Percentiles rank a stretch among this genome's conserved stretches.
Conservation (phyloP, 2,797 vertebrate species). For the Alectoris magna region DNA sequence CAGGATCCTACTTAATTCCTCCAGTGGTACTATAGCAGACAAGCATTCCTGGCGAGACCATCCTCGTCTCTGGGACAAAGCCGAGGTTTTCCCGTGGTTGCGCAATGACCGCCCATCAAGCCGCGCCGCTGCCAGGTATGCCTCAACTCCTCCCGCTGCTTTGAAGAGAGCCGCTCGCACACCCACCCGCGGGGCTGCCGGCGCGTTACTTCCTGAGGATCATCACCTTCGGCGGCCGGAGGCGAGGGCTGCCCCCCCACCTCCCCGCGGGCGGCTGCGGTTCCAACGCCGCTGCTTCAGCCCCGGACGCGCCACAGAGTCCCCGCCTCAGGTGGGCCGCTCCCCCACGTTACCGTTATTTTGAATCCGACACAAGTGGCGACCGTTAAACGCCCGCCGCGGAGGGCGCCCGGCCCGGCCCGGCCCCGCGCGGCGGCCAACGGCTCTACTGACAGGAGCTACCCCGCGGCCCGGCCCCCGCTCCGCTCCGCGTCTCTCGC, state of each 20-base stretch:
- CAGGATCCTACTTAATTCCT: neutral
- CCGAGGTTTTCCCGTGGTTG: neutral
- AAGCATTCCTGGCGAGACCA: neutral
- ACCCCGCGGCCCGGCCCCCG: neutral
- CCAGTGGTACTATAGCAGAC: accelerated
- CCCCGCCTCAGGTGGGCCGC: neutral
- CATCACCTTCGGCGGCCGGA: neutral
- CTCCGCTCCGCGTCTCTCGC: neutral
- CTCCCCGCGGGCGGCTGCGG: too few species aligned
- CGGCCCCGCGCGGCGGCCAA: neutral
- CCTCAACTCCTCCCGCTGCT: neutral
- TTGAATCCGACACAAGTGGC: neutral
- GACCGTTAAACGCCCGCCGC: too few species aligned
- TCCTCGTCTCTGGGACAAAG: neutral
- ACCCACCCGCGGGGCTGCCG: neutral
- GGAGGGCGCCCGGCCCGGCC: neutral
- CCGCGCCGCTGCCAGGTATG: neutral
- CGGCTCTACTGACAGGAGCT: neutral
- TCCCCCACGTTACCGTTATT: neutral
- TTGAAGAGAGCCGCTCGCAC: neutral
- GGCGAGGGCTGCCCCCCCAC: too few species aligned
- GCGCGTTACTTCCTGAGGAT: neutral
- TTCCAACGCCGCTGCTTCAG: neutral
- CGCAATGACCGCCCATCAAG: neutral
- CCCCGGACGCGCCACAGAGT: neutral